Percentiles rank a stretch among this genome's conserved stretches.
Conservation (phyloP, 2,797 vertebrate species). For the Oreochromis grahami region DNA sequence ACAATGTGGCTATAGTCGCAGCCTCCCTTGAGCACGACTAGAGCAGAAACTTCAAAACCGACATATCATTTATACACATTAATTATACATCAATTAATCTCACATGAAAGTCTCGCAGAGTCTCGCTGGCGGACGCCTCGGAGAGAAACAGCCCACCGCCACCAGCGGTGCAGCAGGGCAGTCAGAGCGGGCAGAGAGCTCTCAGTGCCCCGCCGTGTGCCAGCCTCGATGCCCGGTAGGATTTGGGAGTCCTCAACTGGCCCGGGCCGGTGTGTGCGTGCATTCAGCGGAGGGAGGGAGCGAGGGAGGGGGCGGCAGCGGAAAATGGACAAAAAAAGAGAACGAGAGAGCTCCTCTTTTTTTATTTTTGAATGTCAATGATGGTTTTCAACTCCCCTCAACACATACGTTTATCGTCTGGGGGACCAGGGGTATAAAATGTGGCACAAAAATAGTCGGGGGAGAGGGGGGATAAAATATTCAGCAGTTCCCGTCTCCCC, state of each 20-base stretch:
- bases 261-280: conserved; percentile 63
- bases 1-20: conserved; percentile 32
- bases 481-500: conserved; percentile 35
- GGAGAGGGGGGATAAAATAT: conserved; percentile 45
- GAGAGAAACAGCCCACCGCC: not conserved
- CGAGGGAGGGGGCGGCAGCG: not conserved
- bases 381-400: not conserved
- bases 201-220: conserved; percentile 69
- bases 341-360: not conserved
- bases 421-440: conserved; percentile 12
- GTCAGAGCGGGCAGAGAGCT: conserved; percentile 39
- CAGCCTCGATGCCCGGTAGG: conserved; percentile 71
- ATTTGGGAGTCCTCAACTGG: conserved; percentile 65
- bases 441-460: conserved; percentile 38
- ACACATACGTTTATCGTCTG: not conserved
- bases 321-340: not conserved
- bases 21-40: conserved; percentile 43
- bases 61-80: conserved; percentile 6
- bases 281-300: not conserved
- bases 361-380: conserved; percentile 2
- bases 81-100: conserved; percentile 51
- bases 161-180: conserved; percentile 7
- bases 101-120: conserved; percentile 50
- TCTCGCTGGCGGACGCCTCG: conserved; percentile 17
- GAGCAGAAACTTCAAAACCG: conserved; percentile 44